Conservation (phyloP, 2,888 invertebrate species). For the Caenorhabditis sulstoni region DNA sequence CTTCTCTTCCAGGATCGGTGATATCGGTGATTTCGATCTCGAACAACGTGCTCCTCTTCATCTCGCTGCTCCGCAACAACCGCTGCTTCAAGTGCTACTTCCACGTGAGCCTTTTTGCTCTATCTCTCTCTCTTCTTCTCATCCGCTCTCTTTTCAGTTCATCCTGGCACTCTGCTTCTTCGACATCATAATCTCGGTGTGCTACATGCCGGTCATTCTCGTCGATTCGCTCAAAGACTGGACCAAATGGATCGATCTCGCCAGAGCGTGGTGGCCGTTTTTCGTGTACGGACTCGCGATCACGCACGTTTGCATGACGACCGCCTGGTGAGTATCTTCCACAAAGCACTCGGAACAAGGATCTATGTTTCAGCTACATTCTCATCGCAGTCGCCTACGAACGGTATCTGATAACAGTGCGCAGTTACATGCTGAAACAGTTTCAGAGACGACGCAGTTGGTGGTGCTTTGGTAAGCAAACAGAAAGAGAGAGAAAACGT, state of each 20-base stretch:
- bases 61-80: conserved; percentile 61
- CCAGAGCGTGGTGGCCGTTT: conserved; percentile 65
- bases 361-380: conserved; percentile 66
- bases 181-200: conserved; percentile 63
- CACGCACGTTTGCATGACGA: conserved; percentile 65
- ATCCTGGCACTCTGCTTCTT: conserved; percentile 62
- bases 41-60: conserved; percentile 62
- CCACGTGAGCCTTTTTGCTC: conserved; percentile 47
- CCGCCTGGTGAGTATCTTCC: too few relatives aligned
- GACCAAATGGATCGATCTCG: conserved; percentile 62
- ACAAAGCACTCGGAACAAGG: too few relatives aligned
- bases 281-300: conserved; percentile 64
- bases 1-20: conserved; percentile 54
- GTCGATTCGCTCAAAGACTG: conserved; percentile 67
- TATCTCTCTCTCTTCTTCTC: background rate
- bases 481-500: background rate
- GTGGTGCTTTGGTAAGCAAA: conserved; percentile 56
- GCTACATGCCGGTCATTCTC: conserved; percentile 65
- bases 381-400: conserved; percentile 62
- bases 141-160: too few relatives aligned
- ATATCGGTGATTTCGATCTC: conserved; percentile 62
- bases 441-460: conserved; percentile 58
- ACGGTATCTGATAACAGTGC: conserved; percentile 62
- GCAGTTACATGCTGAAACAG: conserved; percentile 59
- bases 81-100: conserved; percentile 64